Evolutionary conservation across 37 sponge, comb jelly and placozoan genomes (phyloP), one percentile per base, ranked within the genome.

Genomic region (Diacarnus erythraeanus): DNA sequence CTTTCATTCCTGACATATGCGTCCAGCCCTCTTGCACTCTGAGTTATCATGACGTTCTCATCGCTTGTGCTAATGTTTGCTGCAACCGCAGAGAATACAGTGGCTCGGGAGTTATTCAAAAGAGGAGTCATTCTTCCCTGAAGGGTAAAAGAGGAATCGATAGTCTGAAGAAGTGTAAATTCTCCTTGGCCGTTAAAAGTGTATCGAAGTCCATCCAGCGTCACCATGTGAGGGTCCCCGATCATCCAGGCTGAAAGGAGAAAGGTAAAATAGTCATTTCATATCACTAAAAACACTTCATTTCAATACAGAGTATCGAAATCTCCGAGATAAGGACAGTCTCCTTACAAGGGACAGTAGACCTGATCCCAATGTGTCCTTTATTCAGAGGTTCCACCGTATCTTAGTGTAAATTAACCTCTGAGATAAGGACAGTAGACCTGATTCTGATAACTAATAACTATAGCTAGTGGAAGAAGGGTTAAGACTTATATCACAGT

Each of bases 111-210:
- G 36, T 36, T n/a, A 61, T 74, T 42, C 3, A 35, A 39, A 30
- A 77, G 66, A 17, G 75, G 74, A 0, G 44, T 56, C 91, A 90
- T 90, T 29, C 91, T 59, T 63, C 83, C 91, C 64, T 90, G 91
- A 3, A 90, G 78, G 5, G 91, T 90, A 79, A 90, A 90, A 0
- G 44, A 20, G 38, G 81, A 33, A 31, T 82, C 79, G 12, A 10
- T 12, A 29, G 91, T 90, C 41, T 81, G 75, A 35, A 90, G 78
- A 10, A 90, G 51, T 23, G 56, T 43, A 57, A 82, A 90, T 61
- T 90, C 91, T 82, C 91, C 91, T 26, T 80, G 76, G 21, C 85
- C 85, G 84, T 89, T 89, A 65, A 89, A 89, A 12, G 90, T 89
- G 77, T 89, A 89, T 30, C 69, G 56, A 29, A 71, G 69, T 0